Evolutionary conservation across 2,113 vertebrate genomes (phyloP), one percentile per base, ranked within the genome.

Genomic region (Syngnathus floridae): DNA sequence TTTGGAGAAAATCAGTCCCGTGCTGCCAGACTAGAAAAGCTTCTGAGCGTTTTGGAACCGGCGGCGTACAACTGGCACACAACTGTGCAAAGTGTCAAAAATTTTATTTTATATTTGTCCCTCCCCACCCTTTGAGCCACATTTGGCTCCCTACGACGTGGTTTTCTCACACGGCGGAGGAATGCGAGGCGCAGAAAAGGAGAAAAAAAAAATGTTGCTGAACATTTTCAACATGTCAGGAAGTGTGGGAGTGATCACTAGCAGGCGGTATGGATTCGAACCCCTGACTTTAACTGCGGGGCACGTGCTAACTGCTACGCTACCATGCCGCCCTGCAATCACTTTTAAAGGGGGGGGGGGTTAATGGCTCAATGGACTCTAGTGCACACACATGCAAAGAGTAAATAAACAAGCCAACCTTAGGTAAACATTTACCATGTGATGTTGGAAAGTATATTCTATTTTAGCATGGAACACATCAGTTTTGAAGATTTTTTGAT

Each of bases 341-440:
- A 59, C 36, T 41, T 11, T 63, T 31, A 31, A 31, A 31, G 26
- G 26, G 3, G 26, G 26, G 26, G 26, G n/a, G n/a, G n/a, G n/a
- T n/a, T n/a, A n/a, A n/a, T 16, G 21, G 16, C 41, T 58, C 36
- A 17, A 41, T 4, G 1, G 7, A 48, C 9, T 31, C 54, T 6
- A 38, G 26, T 5, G 19, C 22, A 41, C 9, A 37, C 1, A 62
- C 57, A 59, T 36, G 16, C 17, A 59, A 37, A 62, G 13, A 66
- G 16, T 64, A 26, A 46, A 26, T 40, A 40, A 54, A 48, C 22
- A 22, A 69, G 51, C 26, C 21, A 21, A 41, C 41, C 60, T 76
- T 70, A 67, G 49, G 56, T 41, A 71, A 67, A 67, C 45, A 46
- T 57, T 62, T 74, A 63, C 56, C 45, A 40, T 64, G 61, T 52